Percentiles rank a stretch among this genome's conserved stretches.
These are phyloP conservation scores for Aphyosemion australe DNA, from an alignment of 2,113 vertebrate genomes.

Conservation along the genomic window DNA sequence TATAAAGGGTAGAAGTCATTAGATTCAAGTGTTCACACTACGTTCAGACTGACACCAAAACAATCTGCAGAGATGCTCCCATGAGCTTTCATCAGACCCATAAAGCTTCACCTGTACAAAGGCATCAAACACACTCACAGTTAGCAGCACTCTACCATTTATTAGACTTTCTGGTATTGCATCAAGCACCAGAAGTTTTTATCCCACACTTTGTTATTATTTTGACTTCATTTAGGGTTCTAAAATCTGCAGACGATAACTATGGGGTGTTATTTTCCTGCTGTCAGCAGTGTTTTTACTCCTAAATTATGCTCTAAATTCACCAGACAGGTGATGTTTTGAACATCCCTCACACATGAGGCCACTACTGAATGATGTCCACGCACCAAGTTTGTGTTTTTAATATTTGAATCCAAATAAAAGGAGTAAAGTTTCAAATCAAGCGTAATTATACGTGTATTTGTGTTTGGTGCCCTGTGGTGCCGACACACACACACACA, in stretches of 20 bases:
- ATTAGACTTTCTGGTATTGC: too few relatives aligned
- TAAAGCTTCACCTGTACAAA: too few relatives aligned
- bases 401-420: too few relatives aligned
- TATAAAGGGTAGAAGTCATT: conserved; percentile 14
- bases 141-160: too few relatives aligned
- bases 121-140: too few relatives aligned
- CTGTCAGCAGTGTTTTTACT: conserved; percentile 41
- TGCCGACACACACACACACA: conserved; percentile 53
- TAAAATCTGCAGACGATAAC: conserved; percentile 21
- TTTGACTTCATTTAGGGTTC: too few relatives aligned
- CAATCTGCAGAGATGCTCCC: too few relatives aligned
- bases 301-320: conserved; percentile 41
- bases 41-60: conserved; percentile 6
- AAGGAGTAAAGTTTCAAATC: background rate
- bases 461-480: conserved; percentile 50
- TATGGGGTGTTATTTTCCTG: conserved; percentile 19
- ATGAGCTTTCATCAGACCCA: background rate
- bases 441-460: background rate
- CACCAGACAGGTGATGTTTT: conserved; percentile 52
- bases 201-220: too few relatives aligned
- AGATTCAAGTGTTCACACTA: background rate
- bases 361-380: too few relatives aligned
- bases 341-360: conserved; percentile 17
- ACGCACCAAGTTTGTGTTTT: too few relatives aligned
- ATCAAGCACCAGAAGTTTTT: too few relatives aligned